Percentiles rank a stretch among this genome's conserved stretches.
Evolutionary conservation across 2,797 vertebrate genomes (phyloP).

Genomic region (Novumbra hubbsi): DNA sequence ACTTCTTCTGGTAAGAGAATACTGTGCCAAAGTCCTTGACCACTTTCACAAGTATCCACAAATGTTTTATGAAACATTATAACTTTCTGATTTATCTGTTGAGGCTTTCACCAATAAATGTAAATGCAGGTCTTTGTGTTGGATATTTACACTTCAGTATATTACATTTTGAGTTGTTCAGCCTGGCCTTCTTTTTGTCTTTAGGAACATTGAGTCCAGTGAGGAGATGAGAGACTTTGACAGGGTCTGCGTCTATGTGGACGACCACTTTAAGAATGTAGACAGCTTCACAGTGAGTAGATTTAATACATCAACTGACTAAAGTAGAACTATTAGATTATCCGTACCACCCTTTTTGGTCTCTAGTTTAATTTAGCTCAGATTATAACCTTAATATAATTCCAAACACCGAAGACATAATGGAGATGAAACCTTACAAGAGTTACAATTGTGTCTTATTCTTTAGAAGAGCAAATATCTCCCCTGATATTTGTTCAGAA

Average conservation of each 20-base stretch:
- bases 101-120: background rate
- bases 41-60: background rate
- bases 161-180: background rate
- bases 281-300: conserved; percentile 78
- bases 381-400: background rate
- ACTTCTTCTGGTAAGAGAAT: conserved; percentile 71
- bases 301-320: background rate
- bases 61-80: background rate
- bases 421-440: background rate
- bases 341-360: background rate
- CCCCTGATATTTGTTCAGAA: background rate
- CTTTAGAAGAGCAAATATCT: background rate
- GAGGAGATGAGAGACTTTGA: conserved; percentile 78
- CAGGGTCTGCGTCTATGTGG: conserved; percentile 73
- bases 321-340: background rate
- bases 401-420: background rate
- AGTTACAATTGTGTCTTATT: background rate
- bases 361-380: background rate
- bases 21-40: background rate
- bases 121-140: background rate
- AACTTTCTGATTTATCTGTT: background rate
- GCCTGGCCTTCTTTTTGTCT: conserved; percentile 12
- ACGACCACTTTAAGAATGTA: conserved; percentile 71
- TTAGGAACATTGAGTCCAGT: conserved; percentile 73
- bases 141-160: background rate